These are phyloP conservation scores for Drosophila picticornis DNA, from an alignment of 2,888 invertebrate species.

Conservation along the genomic window DNA sequence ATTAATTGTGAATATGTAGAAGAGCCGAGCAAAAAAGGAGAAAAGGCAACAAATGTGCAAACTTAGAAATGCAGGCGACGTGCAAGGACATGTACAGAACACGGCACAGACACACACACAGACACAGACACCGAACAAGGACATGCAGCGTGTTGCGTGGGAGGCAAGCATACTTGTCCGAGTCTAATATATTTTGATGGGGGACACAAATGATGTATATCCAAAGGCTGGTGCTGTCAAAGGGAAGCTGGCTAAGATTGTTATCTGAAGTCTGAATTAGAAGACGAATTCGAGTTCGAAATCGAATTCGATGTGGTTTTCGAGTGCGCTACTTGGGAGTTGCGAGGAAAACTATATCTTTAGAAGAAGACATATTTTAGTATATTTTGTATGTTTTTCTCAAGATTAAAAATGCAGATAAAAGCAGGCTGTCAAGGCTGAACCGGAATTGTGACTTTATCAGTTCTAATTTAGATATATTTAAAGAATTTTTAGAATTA, in stretches of 20 bases:
- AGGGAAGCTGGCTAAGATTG: background rate
- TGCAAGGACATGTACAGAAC: conserved; percentile 57
- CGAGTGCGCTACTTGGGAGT: conserved; percentile 22
- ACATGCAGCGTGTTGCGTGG: conserved; percentile 21
- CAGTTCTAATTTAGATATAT: background rate
- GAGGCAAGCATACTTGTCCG: conserved; percentile 11
- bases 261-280: background rate
- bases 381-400: background rate
- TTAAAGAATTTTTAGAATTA: too few relatives aligned
- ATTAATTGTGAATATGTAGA: conserved; percentile 76
- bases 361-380: fast-evolving
- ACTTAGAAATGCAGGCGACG: conserved; percentile 81
- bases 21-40: conserved; percentile 23
- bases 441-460: background rate
- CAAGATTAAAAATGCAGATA: fast-evolving
- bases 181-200: conserved; percentile 68
- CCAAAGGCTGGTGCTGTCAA: conserved; percentile 42
- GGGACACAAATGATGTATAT: conserved; percentile 43
- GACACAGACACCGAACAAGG: background rate
- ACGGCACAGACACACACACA: background rate
- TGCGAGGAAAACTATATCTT: background rate
- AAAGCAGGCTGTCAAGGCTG: background rate
- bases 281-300: background rate
- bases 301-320: background rate
- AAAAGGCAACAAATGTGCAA: conserved; percentile 77